A percentile compares a stretch with the other conserved stretches of the same genome.
phyloP scores from a whole-genome alignment of 2,888 invertebrate genomes.

The Lithophane socia region DNA sequence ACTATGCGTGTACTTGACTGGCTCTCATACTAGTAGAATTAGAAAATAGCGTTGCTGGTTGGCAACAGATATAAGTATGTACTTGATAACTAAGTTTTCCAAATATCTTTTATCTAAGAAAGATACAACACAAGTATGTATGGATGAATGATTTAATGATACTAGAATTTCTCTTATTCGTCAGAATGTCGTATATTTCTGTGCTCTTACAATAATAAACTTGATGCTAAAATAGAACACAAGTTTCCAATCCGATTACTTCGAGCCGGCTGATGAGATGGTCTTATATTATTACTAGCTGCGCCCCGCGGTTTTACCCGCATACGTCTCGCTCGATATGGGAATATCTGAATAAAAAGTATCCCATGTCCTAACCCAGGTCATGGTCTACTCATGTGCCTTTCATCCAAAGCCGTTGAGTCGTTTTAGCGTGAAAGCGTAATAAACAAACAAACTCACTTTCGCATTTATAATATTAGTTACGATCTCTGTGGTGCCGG shows the following conservation, averaged over 20 bases:
- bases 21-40: background rate
- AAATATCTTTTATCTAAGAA: background rate
- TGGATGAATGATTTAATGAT: background rate
- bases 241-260: slow-evolving; percentile 31
- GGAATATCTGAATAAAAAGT: no score
- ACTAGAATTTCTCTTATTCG: background rate
- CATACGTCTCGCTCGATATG: no score
- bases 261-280: background rate
- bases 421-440: no score
- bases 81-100: background rate
- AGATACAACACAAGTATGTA: background rate
- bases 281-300: slow-evolving; percentile 9
- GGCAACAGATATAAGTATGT: background rate
- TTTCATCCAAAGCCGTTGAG: no score
- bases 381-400: no score
- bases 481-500: no score
- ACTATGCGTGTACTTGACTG: background rate
- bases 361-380: no score
- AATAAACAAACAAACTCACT: no score
- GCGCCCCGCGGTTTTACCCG: no score
- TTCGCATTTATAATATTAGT: no score
- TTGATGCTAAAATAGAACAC: background rate
- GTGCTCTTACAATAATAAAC: background rate
- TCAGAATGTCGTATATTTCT: background rate
- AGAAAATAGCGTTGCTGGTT: background rate